These are phyloP conservation scores for Diachasmimorpha longicaudata DNA, from an alignment of 1,140 invertebrate genomes.

Conservation along the genomic window DNA sequence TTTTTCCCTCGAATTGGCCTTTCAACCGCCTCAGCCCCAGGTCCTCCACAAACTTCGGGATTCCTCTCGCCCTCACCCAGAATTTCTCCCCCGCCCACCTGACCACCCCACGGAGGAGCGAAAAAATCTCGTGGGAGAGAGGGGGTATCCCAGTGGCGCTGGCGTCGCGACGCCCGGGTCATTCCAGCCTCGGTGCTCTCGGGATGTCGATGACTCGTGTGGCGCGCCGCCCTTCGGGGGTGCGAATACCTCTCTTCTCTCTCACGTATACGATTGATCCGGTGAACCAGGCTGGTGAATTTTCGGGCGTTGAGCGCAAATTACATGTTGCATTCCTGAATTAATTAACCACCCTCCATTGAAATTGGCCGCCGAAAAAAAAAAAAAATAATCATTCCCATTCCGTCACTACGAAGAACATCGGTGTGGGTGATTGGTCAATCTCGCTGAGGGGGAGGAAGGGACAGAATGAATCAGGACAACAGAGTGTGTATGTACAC, in stretches of 20 bases:
- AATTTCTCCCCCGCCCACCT: not conserved
- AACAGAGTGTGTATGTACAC: not conserved
- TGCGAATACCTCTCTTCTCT: slow-evolving; percentile 32
- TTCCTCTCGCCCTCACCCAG: not conserved
- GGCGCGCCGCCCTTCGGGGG: slow-evolving; percentile 52
- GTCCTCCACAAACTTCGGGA: not conserved
- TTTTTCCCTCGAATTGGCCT: not conserved
- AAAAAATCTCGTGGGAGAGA: not conserved
- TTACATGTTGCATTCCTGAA: not conserved
- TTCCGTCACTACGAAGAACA: not conserved
- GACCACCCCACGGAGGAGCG: not conserved
- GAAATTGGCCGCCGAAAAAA: not conserved
- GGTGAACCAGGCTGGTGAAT: slow-evolving; percentile 17
- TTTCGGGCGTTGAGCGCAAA: slow-evolving; percentile 3
- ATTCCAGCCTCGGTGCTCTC: slow-evolving; percentile 52
- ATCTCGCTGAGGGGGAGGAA: not conserved
- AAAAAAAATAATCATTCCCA: not conserved
- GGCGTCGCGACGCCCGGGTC: slow-evolving; percentile 58
- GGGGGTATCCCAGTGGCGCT: slow-evolving; percentile 39
- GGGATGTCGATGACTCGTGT: slow-evolving; percentile 55
- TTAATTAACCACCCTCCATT: not conserved
- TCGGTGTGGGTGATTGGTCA: not conserved
- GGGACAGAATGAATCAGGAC: not conserved
- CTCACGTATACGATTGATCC: slow-evolving; percentile 44
- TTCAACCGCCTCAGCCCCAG: not conserved